These are phyloP conservation scores for Lineus longissimus DNA, from an alignment of 1,140 invertebrate genomes.

Conservation along the genomic window DNA sequence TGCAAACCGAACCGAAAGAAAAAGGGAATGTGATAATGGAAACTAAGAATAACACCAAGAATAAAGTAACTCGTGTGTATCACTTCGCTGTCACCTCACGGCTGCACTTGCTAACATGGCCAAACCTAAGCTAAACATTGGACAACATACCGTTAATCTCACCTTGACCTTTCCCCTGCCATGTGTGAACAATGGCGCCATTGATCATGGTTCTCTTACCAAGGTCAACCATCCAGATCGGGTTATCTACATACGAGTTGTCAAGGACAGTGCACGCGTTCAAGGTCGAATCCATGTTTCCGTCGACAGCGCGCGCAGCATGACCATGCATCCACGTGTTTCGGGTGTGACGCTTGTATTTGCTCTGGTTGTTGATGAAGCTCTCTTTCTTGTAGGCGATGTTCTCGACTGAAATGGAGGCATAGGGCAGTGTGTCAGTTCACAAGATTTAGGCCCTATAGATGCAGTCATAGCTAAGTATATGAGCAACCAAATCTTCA, in stretches of 20 bases:
- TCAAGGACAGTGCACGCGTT: conserved; percentile 58
- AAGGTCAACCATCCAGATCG: conserved; percentile 61
- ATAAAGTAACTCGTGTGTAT: too few relatives aligned
- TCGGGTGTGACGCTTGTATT: conserved; percentile 49
- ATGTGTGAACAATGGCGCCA: conserved; percentile 58
- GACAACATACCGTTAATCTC: too few relatives aligned
- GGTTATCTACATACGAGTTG: conserved; percentile 60
- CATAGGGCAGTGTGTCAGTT: conserved; percentile 6
- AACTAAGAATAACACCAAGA: too few relatives aligned
- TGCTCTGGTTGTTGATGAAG: conserved; percentile 61
- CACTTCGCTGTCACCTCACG: too few relatives aligned
- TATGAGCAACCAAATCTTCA: too few relatives aligned
- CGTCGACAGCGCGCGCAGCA: conserved; percentile 58
- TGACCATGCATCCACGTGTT: conserved; percentile 42
- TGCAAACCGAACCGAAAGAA: too few relatives aligned
- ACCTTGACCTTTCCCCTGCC: conserved; percentile 55
- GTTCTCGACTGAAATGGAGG: conserved; percentile 56
- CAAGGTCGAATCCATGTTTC: conserved; percentile 49
- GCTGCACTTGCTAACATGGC: too few relatives aligned
- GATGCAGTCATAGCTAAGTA: too few relatives aligned
- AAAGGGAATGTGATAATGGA: too few relatives aligned
- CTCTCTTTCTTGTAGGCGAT: conserved; percentile 57
- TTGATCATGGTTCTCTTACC: conserved; percentile 51
- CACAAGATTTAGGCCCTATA: too few relatives aligned
- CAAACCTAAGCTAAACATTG: too few relatives aligned